These are phyloP conservation scores for Nesospiza acunhae DNA, from an alignment of 2,113 vertebrate species.

Conservation along the genomic window DNA sequence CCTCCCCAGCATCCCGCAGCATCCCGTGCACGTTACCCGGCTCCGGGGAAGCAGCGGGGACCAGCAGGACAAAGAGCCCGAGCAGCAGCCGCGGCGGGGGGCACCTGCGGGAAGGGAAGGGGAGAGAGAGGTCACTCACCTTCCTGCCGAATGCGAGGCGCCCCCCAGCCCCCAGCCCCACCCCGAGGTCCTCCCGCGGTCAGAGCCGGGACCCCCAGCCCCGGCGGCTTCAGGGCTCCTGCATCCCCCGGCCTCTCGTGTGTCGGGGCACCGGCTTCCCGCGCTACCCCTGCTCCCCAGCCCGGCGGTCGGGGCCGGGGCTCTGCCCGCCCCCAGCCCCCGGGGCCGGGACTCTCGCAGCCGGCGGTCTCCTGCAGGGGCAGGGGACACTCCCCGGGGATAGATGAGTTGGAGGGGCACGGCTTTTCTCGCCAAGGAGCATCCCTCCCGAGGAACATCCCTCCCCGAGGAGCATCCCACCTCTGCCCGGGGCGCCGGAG, in stretches of 20 bases:
- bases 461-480: not conserved
- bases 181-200: not conserved
- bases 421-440: not conserved
- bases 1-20: not conserved
- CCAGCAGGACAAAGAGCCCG: slow-evolving; percentile 45
- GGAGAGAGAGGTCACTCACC: not conserved
- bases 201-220: not conserved
- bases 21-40: not conserved
- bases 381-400: not conserved
- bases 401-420: too few species aligned
- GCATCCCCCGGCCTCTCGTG: too few species aligned
- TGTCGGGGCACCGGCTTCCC: not conserved
- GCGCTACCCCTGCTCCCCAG: too few species aligned
- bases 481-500: not conserved
- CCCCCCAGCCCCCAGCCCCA: too few species aligned
- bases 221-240: not conserved
- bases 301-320: not conserved
- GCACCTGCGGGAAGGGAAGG: slow-evolving; percentile 4
- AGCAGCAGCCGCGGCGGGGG: slow-evolving; percentile 14
- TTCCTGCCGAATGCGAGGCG: not conserved
- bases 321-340: not conserved
- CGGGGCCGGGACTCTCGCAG: not conserved
- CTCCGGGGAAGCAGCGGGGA: slow-evolving; percentile 12
- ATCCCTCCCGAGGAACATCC: not conserved
- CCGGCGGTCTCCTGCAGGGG: not conserved